Conservation (phyloP, 64 coral and sea anemone species). For the Exaiptasia diaphana region DNA sequence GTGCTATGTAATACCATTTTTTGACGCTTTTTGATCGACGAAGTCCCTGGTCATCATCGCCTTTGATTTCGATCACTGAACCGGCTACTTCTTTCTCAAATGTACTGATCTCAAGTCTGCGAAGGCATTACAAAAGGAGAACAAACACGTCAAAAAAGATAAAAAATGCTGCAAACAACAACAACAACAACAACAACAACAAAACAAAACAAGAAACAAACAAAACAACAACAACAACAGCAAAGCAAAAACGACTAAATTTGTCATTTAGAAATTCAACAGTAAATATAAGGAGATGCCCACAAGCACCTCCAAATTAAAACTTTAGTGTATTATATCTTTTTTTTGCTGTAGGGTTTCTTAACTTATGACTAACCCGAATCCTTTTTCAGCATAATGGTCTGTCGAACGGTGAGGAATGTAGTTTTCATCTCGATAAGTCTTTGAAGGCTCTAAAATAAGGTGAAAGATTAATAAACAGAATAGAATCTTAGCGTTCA, state of each 20-base stretch:
- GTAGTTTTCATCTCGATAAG: constrained; percentile 80
- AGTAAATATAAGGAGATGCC: too few relatives aligned
- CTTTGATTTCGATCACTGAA: constrained; percentile 76
- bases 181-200: too few relatives aligned
- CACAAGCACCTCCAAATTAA: too few relatives aligned
- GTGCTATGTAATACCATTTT: constrained; percentile 53
- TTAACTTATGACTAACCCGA: constrained; percentile 84
- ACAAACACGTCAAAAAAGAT: background rate
- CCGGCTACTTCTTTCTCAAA: constrained; percentile 88
- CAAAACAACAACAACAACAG: too few relatives aligned
- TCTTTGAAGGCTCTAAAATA: background rate
- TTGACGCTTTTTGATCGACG: constrained; percentile 58
- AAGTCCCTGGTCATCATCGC: constrained; percentile 65
- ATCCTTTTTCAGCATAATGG: constrained; percentile 78
- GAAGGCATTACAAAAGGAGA: background rate
- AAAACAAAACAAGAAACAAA: too few relatives aligned
- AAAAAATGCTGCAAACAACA: too few relatives aligned
- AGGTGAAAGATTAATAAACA: background rate
- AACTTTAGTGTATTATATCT: too few relatives aligned
- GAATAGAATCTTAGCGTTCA: too few relatives aligned
- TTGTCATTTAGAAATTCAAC: too few relatives aligned
- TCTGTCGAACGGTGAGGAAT: constrained; percentile 87
- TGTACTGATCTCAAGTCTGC: constrained; percentile 65
- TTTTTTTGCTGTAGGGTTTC: too few relatives aligned
- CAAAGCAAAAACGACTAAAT: too few relatives aligned